Percentiles rank a stretch among this genome's conserved stretches.
Evolutionary conservation across 2,888 invertebrate genomes (phyloP).

Genomic region (Spodoptera picta): DNA sequence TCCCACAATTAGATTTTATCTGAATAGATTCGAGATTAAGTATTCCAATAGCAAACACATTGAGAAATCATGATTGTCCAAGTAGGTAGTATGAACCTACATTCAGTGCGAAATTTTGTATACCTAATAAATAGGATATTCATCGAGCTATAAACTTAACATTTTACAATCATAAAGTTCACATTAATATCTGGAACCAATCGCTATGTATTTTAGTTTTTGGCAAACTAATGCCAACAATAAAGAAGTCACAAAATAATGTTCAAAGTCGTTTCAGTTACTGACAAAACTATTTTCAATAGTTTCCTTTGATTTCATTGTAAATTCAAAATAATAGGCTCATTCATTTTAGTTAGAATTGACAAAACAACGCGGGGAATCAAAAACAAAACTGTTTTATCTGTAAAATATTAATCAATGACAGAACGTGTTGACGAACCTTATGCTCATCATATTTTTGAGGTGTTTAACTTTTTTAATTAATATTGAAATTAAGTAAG

Average conservation of each 20-base stretch:
- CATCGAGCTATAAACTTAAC: too few species aligned
- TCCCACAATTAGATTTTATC: too few species aligned
- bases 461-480: too few species aligned
- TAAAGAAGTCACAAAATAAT: conserved; percentile 39
- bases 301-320: conserved; percentile 21
- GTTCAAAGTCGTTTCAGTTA: conserved; percentile 17
- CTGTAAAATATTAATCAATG: neutral
- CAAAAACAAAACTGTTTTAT: neutral
- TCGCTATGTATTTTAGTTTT: conserved; percentile 18
- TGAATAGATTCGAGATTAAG: too few species aligned
- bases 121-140: too few species aligned
- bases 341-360: neutral
- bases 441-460: too few species aligned
- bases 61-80: too few species aligned
- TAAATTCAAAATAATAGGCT: neutral
- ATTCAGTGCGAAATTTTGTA: too few species aligned
- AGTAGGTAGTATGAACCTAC: too few species aligned
- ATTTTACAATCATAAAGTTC: neutral
- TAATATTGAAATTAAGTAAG: too few species aligned
- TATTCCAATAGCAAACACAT: too few species aligned
- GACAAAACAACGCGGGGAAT: neutral
- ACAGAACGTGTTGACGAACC: too few species aligned
- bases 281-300: conserved; percentile 7
- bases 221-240: conserved; percentile 39
- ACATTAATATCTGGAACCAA: conserved; percentile 13